Evolutionary conservation across 2,113 vertebrate genomes (phyloP), one percentile per base, ranked within the genome.

Genomic region (Gavialis gangeticus): DNA sequence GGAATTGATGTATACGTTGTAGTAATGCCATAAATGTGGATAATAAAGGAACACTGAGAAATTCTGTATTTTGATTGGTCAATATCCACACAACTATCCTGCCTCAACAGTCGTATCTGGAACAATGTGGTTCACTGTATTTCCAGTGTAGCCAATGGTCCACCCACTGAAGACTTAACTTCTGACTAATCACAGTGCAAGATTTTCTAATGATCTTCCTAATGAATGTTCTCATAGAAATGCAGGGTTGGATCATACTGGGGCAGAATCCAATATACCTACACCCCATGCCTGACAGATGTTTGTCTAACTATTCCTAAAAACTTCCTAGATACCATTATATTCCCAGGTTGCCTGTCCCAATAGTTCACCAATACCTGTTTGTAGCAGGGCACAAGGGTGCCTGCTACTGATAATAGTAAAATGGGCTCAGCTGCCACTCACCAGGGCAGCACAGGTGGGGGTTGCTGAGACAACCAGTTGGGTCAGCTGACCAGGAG

Each of bases 231-330:
- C 86, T 81, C 62, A 28, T 24, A 21, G 63, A 88, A 78, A 6
- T 55, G 14, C 5, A 34, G 54, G 4, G 60, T 82, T 46, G 5
- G 4, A 30, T 62, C 80, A 17, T 57, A 75, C 84, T 82, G 27
- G 30, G 34, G 64, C 24, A 78, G 71, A 37, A 59, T 67, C 69
- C 79, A 82, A 60, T 27, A 28, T 67, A 67, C 67, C 12, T 63
- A 93, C 85, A 71, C 46, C 57, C 79, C 86, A 17, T 34, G 76
- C 13, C 58, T 66, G 46, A 24, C n/a, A 34, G 8, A 46, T 54
- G 79, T 56, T 94, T 80, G 84, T 82, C 62, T 55, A 90, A 82
- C 13, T 85, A 13, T 66, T 87, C 73, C 79, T 86, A 28, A 69
- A 88, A 91, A 57, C 77, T 37, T 79, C 27, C 67, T n/a, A 81